Evolutionary conservation across 2,113 vertebrate species (phyloP), one percentile per base, ranked within the genome.

Genomic region (Mesocricetus auratus): DNA sequence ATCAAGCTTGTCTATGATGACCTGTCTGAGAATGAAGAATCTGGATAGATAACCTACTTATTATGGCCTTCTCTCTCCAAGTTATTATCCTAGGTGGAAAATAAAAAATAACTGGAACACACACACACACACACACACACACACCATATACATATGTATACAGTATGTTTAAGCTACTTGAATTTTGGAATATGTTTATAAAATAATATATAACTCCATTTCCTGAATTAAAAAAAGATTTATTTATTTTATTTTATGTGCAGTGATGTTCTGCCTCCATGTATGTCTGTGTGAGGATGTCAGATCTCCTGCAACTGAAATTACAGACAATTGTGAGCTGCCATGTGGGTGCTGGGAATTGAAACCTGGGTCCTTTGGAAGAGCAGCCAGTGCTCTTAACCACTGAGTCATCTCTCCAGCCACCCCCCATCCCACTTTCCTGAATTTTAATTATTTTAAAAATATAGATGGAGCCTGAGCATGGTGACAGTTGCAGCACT

Each of bases 401-500:
- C 53, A 56, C 53, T 3, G 3, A 56, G 53, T 13, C 53, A 56
- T 13, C 12, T 56, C 12, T 56, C 12, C 53, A 56, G 53, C 12
- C 53, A 56, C 53, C 12, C 53, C 53, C 53, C 53, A 13, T 12
- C 53, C 53, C 53, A 13, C 53, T 74, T 93, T 71, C 45, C 56
- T 82, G 79, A 29, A 60, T 87, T 93, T 90, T 75, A 95, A 90
- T 90, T 92, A 75, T 62, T 92, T 95, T 19, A 94, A 86, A 97
- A 95, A 81, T 90, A 74, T 66, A 74, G 64, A 50, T 62, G 22
- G 58, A 77, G 21, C 42, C 58, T 22, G 19, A 11, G 56, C 12
- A 45, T 45, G 11, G 39, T 62, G 56, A 45, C 39, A 86, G 58
- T 77, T 31, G 10, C 17, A 47, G 39, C 31, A 33, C 56, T 62